A percentile compares a stretch with the other conserved stretches of the same genome.
Evolutionary conservation across 2,797 vertebrate genomes (phyloP).

Genomic region (Tiaroga cobitis): DNA sequence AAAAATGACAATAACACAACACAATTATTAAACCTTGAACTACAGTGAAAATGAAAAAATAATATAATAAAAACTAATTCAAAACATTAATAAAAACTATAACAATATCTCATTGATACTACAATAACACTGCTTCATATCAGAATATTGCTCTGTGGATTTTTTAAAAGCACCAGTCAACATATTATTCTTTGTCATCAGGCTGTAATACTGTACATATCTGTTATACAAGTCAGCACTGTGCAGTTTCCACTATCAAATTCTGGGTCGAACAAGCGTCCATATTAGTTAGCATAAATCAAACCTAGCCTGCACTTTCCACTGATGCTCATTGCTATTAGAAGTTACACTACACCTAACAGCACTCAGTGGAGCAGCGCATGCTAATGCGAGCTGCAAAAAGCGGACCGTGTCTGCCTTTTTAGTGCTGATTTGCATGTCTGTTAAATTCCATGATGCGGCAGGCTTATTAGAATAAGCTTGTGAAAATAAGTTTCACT

Average conservation of each 20-base stretch:
- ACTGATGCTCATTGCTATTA: constrained; percentile 32
- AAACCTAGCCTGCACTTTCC: constrained; percentile 15
- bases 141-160: not conserved
- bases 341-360: constrained; percentile 33
- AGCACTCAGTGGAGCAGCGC: constrained; percentile 29
- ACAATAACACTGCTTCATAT: not conserved
- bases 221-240: not conserved
- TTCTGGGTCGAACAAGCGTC: not conserved
- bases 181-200: not conserved
- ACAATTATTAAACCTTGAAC: too few relatives aligned
- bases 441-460: constrained; percentile 6
- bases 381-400: constrained; percentile 41
- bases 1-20: too few relatives aligned
- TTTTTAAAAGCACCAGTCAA: not conserved
- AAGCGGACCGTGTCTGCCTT: not conserved
- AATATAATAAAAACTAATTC: too few relatives aligned
- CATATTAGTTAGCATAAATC: constrained; percentile 24
- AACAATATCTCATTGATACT: not conserved
- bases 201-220: not conserved
- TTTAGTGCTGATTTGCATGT: constrained; percentile 24
- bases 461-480: constrained; percentile 23
- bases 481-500: not conserved
- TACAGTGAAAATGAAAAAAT: not conserved
- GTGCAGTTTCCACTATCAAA: constrained; percentile 2
- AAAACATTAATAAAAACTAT: not conserved